Evolutionary conservation across 2,888 invertebrate genomes (phyloP), one percentile per base, ranked within the genome.

Genomic region (Coecobrya sp.): DNA sequence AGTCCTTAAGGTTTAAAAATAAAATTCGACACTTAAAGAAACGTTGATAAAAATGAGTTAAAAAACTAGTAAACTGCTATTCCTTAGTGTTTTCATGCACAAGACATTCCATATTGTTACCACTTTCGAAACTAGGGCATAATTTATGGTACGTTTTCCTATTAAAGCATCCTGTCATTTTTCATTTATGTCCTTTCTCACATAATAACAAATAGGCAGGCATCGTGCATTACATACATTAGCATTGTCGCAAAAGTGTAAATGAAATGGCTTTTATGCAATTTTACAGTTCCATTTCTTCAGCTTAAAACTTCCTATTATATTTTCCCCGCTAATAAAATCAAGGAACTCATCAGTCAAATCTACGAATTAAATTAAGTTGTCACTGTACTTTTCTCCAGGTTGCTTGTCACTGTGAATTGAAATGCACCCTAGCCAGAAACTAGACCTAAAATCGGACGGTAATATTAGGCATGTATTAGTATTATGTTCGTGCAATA

Each of bases 281-380:
- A 59, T 59, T 19, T 65, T 27, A 65, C 65, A 16, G n/a, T 30
- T 55, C 7, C 16, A 19, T n/a, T 25, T 36, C 30, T 19, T 59
- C n/a, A 13, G 2, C 55, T 59, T 30, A 30, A 4, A 84, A 19
- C 82, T 65, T 65, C 27, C 55, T 84, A 55, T 36, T 62, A 36
- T 36, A 36, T 25, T 27, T 25, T 19, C 42, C 22, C 49, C 27
- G 65, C 65, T 70, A 68, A 52, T 73, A n/a, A 73, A 87, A 88
- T 62, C 45, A 65, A 27, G 68, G 73, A 88, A 88, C 76, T 81
- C 79, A 88, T 88, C 88, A 81, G 88, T 88, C 88, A 86, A 85
- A 52, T 68, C 65, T 25, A 45, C 36, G 65, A 88, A 79, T 88
- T 88, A 88, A 88, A 88, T 88, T 88, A 88, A 88, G 88, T 88